Evolutionary conservation across 1,140 invertebrate species (phyloP).

Genomic region (Lordiphosa stackelbergi): DNA sequence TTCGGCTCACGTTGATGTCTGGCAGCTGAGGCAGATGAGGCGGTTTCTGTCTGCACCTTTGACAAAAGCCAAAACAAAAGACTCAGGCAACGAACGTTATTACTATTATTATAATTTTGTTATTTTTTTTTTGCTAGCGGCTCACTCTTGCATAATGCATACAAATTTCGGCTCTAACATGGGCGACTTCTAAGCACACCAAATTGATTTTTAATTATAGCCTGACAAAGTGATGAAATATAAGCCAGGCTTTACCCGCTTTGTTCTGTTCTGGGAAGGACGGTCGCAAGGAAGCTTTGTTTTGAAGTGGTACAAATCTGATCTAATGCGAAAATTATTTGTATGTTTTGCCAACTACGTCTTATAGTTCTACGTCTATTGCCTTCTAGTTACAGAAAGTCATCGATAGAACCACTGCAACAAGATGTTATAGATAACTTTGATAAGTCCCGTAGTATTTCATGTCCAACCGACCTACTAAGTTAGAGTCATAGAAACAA

Average conservation of each 20-base stretch:
- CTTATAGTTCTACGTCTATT: too few relatives aligned
- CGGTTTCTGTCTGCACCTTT: slow-evolving; percentile 48
- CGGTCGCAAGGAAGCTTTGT: neutral
- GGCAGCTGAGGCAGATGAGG: slow-evolving; percentile 26
- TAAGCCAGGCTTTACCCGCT: slow-evolving; percentile 24
- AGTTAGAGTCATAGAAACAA: too few relatives aligned
- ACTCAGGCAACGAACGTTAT: slow-evolving; percentile 63
- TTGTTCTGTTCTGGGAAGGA: slow-evolving; percentile 44
- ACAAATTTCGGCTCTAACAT: slow-evolving; percentile 31
- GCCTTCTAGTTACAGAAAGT: too few relatives aligned
- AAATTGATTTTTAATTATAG: slow-evolving; percentile 75
- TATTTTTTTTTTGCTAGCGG: slow-evolving; percentile 5
- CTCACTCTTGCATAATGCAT: slow-evolving; percentile 54
- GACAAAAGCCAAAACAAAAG: slow-evolving; percentile 68
- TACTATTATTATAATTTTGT: slow-evolving; percentile 41
- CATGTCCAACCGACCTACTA: too few relatives aligned
- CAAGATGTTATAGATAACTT: too few relatives aligned
- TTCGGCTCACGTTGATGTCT: slow-evolving; percentile 63
- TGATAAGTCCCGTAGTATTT: too few relatives aligned
- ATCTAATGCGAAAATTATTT: too few relatives aligned
- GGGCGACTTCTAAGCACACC: slow-evolving; percentile 30
- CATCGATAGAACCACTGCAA: too few relatives aligned
- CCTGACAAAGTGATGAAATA: slow-evolving; percentile 42
- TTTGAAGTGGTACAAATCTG: too few relatives aligned
- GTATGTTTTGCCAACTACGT: too few relatives aligned